Conservation (phyloP, 30 jellyfish, hydroid and myxozoan genomes). For the Mastigias papua region DNA sequence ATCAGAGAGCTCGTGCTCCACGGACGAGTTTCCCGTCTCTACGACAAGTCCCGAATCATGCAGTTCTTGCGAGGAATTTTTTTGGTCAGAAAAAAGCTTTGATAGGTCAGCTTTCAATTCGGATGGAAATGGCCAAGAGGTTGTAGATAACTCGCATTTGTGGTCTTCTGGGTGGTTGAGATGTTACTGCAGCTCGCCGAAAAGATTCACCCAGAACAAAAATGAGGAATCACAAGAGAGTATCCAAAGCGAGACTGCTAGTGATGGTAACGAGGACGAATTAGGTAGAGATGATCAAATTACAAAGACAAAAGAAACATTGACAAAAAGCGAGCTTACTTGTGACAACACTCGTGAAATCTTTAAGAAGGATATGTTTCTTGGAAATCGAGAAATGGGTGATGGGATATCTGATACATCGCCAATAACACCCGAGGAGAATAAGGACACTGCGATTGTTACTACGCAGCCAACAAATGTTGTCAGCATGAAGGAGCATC, state of each 20-base stretch:
- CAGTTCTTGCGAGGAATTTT: constrained; percentile 79
- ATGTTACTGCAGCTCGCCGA: constrained; percentile 91
- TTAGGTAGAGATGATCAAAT: background rate
- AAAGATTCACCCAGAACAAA: constrained; percentile 21
- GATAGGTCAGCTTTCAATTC: constrained; percentile 52
- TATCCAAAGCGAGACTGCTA: constrained; percentile 20
- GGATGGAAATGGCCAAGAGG: constrained; percentile 47
- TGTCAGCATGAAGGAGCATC: background rate
- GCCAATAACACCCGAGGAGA: constrained; percentile 17
- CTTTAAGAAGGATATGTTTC: background rate
- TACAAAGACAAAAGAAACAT: background rate
- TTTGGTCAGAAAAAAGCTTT: constrained; percentile 75
- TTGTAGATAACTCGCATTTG: constrained; percentile 78
- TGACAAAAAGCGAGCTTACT: background rate
- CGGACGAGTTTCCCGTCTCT: constrained; percentile 78
- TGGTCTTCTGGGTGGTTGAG: constrained; percentile 95
- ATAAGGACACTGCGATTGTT: constrained; percentile 1
- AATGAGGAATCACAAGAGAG: constrained; percentile 52
- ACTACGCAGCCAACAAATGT: background rate
- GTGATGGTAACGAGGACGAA: constrained; percentile 6
- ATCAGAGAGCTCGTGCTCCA: constrained; percentile 60
- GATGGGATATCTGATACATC: constrained; percentile 66
- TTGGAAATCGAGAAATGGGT: constrained; percentile 68
- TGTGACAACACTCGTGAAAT: background rate
- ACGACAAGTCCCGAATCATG: constrained; percentile 81